A percentile compares a stretch with the other conserved stretches of the same genome.
Evolutionary conservation across 1,140 invertebrate species (phyloP).

Genomic region (Hyposmocoma kahamanoa): DNA sequence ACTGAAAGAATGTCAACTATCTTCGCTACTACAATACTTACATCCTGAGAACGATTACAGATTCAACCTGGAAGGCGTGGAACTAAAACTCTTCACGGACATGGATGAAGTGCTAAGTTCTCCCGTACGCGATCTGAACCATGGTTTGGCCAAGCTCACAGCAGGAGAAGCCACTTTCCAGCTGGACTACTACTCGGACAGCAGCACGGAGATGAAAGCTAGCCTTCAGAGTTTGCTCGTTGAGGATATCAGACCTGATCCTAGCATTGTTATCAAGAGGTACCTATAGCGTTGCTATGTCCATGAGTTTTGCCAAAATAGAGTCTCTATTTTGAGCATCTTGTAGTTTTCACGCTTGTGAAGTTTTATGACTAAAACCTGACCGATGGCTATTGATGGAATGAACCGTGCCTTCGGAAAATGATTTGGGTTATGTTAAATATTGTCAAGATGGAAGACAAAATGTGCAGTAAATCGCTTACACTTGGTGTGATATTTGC

Average conservation of each 20-base stretch:
- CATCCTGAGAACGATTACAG: too few relatives aligned
- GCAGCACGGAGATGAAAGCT: constrained; percentile 81
- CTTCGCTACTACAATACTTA: too few relatives aligned
- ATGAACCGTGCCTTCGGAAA: too few relatives aligned
- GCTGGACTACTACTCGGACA: constrained; percentile 80
- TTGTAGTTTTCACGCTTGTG: too few relatives aligned
- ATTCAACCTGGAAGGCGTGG: constrained; percentile 80
- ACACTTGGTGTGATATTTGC: too few relatives aligned
- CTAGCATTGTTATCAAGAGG: constrained; percentile 78
- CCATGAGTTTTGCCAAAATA: neutral
- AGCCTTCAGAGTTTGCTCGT: constrained; percentile 81
- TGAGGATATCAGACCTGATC: constrained; percentile 83
- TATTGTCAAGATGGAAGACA: too few relatives aligned
- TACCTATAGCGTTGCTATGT: constrained; percentile 57
- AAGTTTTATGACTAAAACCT: too few relatives aligned
- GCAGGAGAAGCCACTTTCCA: constrained; percentile 80
- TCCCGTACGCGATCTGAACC: constrained; percentile 82
- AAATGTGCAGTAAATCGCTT: too few relatives aligned
- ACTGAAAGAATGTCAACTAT: too few relatives aligned
- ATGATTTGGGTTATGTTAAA: too few relatives aligned
- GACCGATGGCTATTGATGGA: too few relatives aligned
- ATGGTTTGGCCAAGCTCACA: constrained; percentile 81
- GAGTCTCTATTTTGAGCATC: too few relatives aligned
- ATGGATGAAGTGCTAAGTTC: constrained; percentile 84
- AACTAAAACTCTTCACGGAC: constrained; percentile 82